Base-by-base conservation (phyloP, 2,113 vertebrate genomes). In the Prunella fulvescens region DNA sequence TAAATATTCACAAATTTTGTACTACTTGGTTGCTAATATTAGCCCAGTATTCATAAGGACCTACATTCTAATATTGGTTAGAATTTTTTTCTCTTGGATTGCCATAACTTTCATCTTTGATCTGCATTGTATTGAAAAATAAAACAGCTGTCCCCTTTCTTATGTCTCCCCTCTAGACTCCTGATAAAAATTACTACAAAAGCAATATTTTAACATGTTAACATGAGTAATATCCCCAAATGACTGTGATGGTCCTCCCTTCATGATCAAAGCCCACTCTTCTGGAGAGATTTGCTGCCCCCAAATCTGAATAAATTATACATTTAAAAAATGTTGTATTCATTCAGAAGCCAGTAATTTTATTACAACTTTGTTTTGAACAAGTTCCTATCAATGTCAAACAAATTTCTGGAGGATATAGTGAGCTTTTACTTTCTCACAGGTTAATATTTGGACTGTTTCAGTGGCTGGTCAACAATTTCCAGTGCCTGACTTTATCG, bases 1-100 rank as follows among this genome's bases (percentile, higher is more conserved):
- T 87, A 96, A 97, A 95, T 95, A 96, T 96, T 91, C 81, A 94
- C 57, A 37, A 87, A 91, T 92, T 95, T 95, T 82, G 33, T 92
- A 85, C 50, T 87, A 62, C 45, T 95, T 76, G 4, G 53, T 93
- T 90, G 53, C 89, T 95, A 95, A 95, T 95, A 88, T 94, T 96
- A 97, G 74, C 47, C 37, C 54, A 88, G 78, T 72, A 82, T 88
- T 96, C 78, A 89, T 94, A 92, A 91, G 58, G 33, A 85, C 60
- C 42, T 95, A 47, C 24, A 31, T 45, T 92, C 56, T 61, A 73
- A 19, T 80, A 33, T 25, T 94, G 62, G 78, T 53, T 72, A 54
- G 89, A 58, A 29, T 60, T 58, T 88, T 72, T 74, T 78, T 45
- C 47, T 77, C 61, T 40, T 66, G 19, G 35, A 31, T 90, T 85